Evolutionary conservation across 2,797 vertebrate genomes (phyloP).

Genomic region (Sylvia borin): DNA sequence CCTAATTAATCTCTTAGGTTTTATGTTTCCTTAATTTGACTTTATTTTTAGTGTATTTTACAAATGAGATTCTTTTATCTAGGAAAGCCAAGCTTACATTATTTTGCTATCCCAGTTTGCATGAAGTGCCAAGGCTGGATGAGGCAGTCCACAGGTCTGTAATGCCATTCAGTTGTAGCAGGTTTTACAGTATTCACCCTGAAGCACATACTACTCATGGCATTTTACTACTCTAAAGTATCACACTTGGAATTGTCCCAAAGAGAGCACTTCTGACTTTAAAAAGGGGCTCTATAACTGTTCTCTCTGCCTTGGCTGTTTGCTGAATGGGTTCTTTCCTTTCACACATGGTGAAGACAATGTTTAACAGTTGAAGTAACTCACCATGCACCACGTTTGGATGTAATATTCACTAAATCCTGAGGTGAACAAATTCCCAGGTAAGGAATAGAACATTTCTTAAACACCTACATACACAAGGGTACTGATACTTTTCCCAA

Average conservation of each 20-base stretch:
- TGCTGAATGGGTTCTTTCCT: slow-evolving; percentile 29
- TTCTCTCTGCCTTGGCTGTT: slow-evolving; percentile 29
- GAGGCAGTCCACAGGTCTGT: not conserved
- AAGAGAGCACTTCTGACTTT: slow-evolving; percentile 48
- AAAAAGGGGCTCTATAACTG: slow-evolving; percentile 45
- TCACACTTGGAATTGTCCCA: slow-evolving; percentile 27
- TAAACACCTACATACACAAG: slow-evolving; percentile 29
- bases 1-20: not conserved
- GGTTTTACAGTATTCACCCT: not conserved
- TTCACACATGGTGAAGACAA: not conserved
- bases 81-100: not conserved
- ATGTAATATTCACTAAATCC: slow-evolving; percentile 35
- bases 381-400: not conserved
- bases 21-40: not conserved
- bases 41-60: not conserved
- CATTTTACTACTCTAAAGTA: not conserved
- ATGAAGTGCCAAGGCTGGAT: not conserved
- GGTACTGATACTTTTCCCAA: not conserved
- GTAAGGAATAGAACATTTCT: slow-evolving; percentile 42
- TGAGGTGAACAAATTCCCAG: slow-evolving; percentile 32
- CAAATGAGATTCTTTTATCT: not conserved
- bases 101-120: not conserved
- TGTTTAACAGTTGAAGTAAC: slow-evolving; percentile 44
- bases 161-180: not conserved
- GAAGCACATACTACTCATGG: not conserved